These are phyloP conservation scores for Protaetia brevitarsis DNA, from an alignment of 1,140 invertebrate species.

Conservation along the genomic window DNA sequence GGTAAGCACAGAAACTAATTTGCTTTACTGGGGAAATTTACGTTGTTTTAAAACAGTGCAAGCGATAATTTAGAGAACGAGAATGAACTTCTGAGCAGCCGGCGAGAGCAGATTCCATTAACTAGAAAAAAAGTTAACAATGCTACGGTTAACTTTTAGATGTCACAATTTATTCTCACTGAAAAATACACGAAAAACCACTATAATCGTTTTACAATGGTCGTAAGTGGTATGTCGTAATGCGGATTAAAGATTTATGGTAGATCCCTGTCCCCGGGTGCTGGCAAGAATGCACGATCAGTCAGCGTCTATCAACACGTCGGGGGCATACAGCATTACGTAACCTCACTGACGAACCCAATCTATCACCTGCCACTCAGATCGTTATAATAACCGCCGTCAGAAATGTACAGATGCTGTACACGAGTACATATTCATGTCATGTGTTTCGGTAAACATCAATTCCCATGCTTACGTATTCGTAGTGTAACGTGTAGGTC, in stretches of 20 bases:
- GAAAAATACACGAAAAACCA: conserved; percentile 34
- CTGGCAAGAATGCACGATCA: conserved; percentile 24
- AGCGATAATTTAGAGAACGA: too few relatives aligned
- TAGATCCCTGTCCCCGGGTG: conserved; percentile 4
- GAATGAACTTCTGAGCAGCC: too few relatives aligned
- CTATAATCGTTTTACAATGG: conserved; percentile 30
- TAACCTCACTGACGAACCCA: conserved; percentile 29
- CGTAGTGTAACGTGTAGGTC: not conserved
- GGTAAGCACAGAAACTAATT: too few relatives aligned
- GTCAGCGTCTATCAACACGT: conserved; percentile 29
- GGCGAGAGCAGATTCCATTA: too few relatives aligned
- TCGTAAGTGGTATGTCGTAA: conserved; percentile 21
- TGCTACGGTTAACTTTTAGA: too few relatives aligned
- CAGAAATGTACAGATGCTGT: conserved; percentile 15
- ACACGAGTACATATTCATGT: not conserved
- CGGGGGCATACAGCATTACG: conserved; percentile 27
- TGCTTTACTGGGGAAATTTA: too few relatives aligned
- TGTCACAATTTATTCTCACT: conserved; percentile 31
- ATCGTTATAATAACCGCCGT: conserved; percentile 24
- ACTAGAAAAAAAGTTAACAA: too few relatives aligned
- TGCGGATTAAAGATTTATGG: conserved; percentile 33
- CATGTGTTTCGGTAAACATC: not conserved
- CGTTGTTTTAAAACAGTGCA: too few relatives aligned
- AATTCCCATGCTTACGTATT: not conserved
- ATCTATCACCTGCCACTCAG: conserved; percentile 31